Evolutionary conservation across 2,888 invertebrate genomes (phyloP), one percentile per base, ranked within the genome.

Genomic region (Lasioglossum calceatum): DNA sequence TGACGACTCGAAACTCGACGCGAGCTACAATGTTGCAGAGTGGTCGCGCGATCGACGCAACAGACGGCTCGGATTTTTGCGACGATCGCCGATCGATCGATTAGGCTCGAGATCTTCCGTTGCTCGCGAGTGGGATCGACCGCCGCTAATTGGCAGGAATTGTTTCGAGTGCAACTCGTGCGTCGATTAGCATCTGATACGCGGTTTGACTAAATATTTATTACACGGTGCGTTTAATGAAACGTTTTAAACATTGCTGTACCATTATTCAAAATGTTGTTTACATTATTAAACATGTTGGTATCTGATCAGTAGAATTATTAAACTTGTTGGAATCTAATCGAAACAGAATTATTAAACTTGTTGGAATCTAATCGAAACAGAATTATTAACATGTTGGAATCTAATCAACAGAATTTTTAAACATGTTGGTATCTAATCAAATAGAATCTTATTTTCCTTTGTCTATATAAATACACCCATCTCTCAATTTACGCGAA

Each of bases 1-100:
- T 61, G 73, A 77, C 81, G 74, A 82, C 73, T 78, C 61, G 82
- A 84, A 81, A 82, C 87, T 36, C 70, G 39, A 70, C 23, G n/a
- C 39, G 76, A 74, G 71, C 67, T 73, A 87, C 89, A 89, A 87
- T 89, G 84, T 89, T 87, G 87, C 78, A 84, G 70, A 84, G 76
- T 82, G 80, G 89, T 80, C 79, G 64, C 73, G 39, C 74, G 76
- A 77, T 75, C 44, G 27, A 23, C 27, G 44, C 64, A 16, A 36
- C 64, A 16, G 61, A 50, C 42, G 39, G 79, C 61, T 76, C 32
- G 80, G 39, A 74, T 83, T 82, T 80, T 79, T 74, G 73, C 50
- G 42, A 23, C 61, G 72, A 73, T 44, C 27, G 70, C 42, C 74
- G 84, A 84, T 87, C 81, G 82, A 88, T 89, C 88, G 89, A 89